Evolutionary conservation across 2,888 invertebrate species (phyloP), one percentile per base, ranked within the genome.

Genomic region (Andricus curvator): DNA sequence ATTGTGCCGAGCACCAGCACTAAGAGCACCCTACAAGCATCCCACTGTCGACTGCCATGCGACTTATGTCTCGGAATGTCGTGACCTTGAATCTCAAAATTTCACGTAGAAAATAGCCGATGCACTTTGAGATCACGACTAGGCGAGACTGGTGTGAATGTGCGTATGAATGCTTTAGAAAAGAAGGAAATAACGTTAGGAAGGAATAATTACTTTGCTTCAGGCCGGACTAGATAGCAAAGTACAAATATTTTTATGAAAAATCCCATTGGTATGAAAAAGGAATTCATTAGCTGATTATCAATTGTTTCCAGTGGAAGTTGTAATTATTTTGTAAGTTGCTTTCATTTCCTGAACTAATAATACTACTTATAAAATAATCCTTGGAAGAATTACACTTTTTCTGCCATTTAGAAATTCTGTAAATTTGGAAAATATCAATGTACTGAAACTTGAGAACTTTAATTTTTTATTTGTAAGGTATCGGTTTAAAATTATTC

Each of bases 1-100:
- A 86, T 88, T 86, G 89, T 88, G 89, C 83, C 88, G 85, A 88
- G 89, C 89, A 90, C 90, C 87, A 89, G 90, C 91, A 91, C 91
- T 85, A 86, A 87, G 83, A 89, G 90, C 90, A 90, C 90, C 88
- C 85, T 85, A 86, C 82, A 88, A 89, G 89, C 90, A 90, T 89
- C 88, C 86, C 87, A 87, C 87, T 87, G 87, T 87, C 88, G 88
- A 87, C 84, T 88, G 88, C 86, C 83, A 87, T 88, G 86, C 85
- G 83, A 86, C 83, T 86, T 85, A 80, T 78, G 79, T 83, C 81
- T 78, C 67, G 60, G 77, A 56, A 62, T 80, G 78, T 66, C 80
- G 77, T 74, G 80, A 48, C 78, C 56, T 65, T 67, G 78, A 78
- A 44, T 41, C n/a, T 66, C 37, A 74, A 74, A 74, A 74, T 56